Conservation (phyloP, 2,888 invertebrate species). For the Plebejus anna region DNA sequence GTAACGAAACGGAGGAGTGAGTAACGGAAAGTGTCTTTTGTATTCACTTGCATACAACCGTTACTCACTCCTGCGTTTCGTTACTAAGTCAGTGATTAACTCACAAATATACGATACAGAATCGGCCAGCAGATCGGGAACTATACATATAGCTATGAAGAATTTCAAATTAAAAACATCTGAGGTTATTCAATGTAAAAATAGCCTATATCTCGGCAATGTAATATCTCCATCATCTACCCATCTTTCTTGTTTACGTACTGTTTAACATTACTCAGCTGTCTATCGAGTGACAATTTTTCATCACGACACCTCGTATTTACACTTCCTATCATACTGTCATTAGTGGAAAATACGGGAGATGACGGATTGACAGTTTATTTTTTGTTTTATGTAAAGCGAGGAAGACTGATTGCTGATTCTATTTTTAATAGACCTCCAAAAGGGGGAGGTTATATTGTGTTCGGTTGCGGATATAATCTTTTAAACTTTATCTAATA, state of each 20-base stretch:
- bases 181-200: background rate
- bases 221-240: background rate
- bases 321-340: conserved; percentile 14
- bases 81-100: too few species aligned
- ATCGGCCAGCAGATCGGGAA: too few species aligned
- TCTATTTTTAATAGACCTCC: too few species aligned
- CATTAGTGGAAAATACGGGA: conserved; percentile 11
- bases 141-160: too few species aligned
- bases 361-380: background rate
- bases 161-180: background rate
- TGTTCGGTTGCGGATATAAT: too few species aligned
- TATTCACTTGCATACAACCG: too few species aligned
- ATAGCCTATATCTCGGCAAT: background rate
- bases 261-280: background rate
- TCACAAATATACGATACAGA: too few species aligned
- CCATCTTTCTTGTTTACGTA: conserved; percentile 1
- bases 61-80: too few species aligned
- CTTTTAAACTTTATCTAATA: too few species aligned
- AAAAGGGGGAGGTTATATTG: too few species aligned
- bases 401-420: background rate
- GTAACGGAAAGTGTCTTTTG: too few species aligned
- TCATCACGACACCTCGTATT: conserved; percentile 11
- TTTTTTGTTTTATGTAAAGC: background rate
- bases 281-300: conserved; percentile 14
- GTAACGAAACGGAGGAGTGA: too few species aligned